Base-by-base conservation (phyloP, 2,888 invertebrate species). In the Lomographa bimaculata region DNA sequence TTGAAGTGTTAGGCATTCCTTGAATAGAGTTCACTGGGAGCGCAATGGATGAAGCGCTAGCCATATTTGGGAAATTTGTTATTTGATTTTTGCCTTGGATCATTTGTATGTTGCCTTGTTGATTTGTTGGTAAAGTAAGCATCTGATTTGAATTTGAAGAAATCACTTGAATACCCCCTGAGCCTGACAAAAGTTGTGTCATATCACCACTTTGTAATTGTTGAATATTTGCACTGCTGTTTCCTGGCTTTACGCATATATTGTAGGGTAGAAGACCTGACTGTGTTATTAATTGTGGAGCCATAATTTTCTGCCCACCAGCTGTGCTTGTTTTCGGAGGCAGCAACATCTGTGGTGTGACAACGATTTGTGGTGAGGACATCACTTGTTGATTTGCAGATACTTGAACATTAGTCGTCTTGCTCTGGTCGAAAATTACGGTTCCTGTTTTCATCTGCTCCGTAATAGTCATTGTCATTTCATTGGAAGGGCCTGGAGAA, bases 101-200 rank as follows among this genome's bases (percentile, higher is more conserved):
- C 69, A 89, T 76, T 18, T 76, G 63, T 21, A 86, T 69, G 46
- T 76, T 74, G 24, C 78, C 79, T 50, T 76, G 65, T 46, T 86
- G 85, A 54, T 84, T 81, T 19, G 81, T 74, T 26, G 90, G 89
- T 60, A 90, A 79, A 7, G 89, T 84, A 38, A 90, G 50, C 10
- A 90, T 78, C 66, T 89, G 89, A 54, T 89, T 89, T 0, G 89
- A 85, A 60, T 89, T 90, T 1, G 89, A 89, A n/a, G 89, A 84
- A 47, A 90, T 79, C 1, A 90, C 89, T 77, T 90, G 90, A 49
- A 90, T 87, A 3, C 90, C 87, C 19, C 89, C 89, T 11, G 81
- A 41, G 16, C 85, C 81, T 6, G 90, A 79, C 3, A 90, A 57
- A 14, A 90, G 54, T 23, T 90, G 90, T 3, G 89, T 59, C 81